Base-by-base conservation (phyloP, 2,888 invertebrate species). In the Chymomyza amoena region DNA sequence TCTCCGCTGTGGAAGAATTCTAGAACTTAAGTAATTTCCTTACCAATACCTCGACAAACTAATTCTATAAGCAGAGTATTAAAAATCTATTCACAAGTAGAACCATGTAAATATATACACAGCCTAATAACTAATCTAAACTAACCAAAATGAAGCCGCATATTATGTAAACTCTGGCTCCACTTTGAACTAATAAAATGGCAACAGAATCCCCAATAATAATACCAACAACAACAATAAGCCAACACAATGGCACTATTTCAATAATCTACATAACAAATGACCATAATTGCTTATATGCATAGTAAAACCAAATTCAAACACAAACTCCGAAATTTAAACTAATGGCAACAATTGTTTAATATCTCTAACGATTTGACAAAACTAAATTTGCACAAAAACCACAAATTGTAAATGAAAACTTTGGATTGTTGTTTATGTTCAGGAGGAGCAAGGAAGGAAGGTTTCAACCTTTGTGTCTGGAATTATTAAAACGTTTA, bases 331-430 rank as follows among this genome's bases (percentile, higher is more conserved):
- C 52, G 39, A 4, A 59, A 45, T 25, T 28, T 32, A 20, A 59
- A 68, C 59, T 32, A n/a, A 50, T 51, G 25, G 36, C 39, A 75
- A 64, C 60, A 70, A 73, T 70, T 75, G 68, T 63, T 45, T 69
- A 72, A 69, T 76, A 61, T 73, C 68, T 65, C 64, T 60, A 70
- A 60, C 68, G 50, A 61, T 75, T 68, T 67, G 61, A 66, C 73
- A 69, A 60, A 81, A 70, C 72, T 32, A 59, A 70, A 74, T 81
- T 79, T 73, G 69, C 16, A 66, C 72, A 54, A 69, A 68, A 78
- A 68, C 87, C 82, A 20, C 84, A 84, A 76, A 84, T 68, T 63
- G 64, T 45, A 70, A 84, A 77, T 77, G 70, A 66, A 56, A 81
- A 79, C 69, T 72, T 70, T 73, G 61, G 10, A 62, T 28, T 25